These are phyloP conservation scores for Podotricha telesiphe DNA, from an alignment of 2,888 invertebrate species.

Conservation along the genomic window DNA sequence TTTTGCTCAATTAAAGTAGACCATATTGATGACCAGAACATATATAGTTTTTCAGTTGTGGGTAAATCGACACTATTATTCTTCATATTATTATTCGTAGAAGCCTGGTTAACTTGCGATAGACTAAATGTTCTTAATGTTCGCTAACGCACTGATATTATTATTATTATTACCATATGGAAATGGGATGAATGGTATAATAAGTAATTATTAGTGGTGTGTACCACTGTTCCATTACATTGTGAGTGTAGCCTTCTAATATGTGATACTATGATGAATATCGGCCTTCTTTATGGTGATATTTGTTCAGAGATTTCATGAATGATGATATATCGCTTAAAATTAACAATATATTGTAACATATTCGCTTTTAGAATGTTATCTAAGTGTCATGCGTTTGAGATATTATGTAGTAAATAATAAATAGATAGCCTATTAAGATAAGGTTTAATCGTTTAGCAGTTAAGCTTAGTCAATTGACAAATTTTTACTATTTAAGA, in stretches of 20 bases:
- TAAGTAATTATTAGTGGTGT: no score
- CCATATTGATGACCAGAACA: no score
- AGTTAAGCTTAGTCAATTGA: not conserved
- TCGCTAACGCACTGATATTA: no score
- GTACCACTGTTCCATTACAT: no score
- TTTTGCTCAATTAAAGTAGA: no score
- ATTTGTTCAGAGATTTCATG: not conserved
- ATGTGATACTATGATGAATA: constrained; percentile 8
- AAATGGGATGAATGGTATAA: no score
- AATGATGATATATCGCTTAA: constrained; percentile 16
- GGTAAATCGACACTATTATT: no score
- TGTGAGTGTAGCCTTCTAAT: not conserved
- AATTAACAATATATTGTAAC: constrained; percentile 11
- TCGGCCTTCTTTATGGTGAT: not conserved
- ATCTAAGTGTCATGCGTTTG: constrained; percentile 6
- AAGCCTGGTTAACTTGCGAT: no score
- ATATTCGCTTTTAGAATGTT: constrained; percentile 24
- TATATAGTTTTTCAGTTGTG: no score
- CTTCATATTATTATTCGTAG: no score
- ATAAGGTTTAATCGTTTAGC: constrained; percentile 4
- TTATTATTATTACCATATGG: no score
- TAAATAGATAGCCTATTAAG: constrained; percentile 17
- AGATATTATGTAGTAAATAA: constrained; percentile 20
- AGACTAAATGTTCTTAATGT: no score
- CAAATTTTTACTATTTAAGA: not conserved